A percentile compares a stretch with the other conserved stretches of the same genome.
Evolutionary conservation across 1,140 invertebrate species (phyloP).

Genomic region (Aphelenchoides besseyi): DNA sequence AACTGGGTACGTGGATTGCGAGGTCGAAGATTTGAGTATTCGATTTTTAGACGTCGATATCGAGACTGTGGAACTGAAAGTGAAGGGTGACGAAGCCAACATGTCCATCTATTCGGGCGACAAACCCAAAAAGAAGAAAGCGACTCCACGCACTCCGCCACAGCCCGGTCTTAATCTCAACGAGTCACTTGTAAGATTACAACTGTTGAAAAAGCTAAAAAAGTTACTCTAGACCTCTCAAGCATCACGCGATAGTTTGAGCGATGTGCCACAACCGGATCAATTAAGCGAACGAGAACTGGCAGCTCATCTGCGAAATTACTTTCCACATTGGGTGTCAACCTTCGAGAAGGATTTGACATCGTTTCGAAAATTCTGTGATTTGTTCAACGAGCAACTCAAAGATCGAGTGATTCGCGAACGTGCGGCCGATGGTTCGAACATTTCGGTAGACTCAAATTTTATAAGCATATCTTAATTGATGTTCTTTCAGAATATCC

Average conservation of each 20-base stretch:
- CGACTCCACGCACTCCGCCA: constrained; percentile 9
- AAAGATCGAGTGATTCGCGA: constrained; percentile 42
- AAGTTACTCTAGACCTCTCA: too few relatives aligned
- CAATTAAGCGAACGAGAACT: not conserved
- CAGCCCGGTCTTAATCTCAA: not conserved
- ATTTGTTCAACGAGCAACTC: constrained; percentile 4
- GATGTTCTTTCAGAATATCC: constrained; percentile 53
- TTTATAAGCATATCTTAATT: too few relatives aligned
- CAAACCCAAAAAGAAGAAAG: constrained; percentile 19
- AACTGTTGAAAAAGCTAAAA: too few relatives aligned
- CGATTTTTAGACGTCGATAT: constrained; percentile 41
- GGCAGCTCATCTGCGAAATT: not conserved
- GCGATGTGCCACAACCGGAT: not conserved
- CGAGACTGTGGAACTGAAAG: constrained; percentile 39
- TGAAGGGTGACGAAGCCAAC: constrained; percentile 52
- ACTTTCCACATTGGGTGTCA: constrained; percentile 1
- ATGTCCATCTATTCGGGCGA: constrained; percentile 38
- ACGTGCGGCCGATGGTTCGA: not conserved
- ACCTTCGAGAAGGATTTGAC: not conserved
- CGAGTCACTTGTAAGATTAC: not conserved
- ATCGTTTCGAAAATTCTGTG: not conserved
- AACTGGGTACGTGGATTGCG: constrained; percentile 20
- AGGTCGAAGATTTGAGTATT: constrained; percentile 30
- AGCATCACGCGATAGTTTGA: too few relatives aligned
- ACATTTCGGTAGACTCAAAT: constrained; percentile 21